A percentile compares a stretch with the other conserved stretches of the same genome.
Evolutionary conservation across 2,888 invertebrate species (phyloP).

Genomic region (Oxycera nigricornis): DNA sequence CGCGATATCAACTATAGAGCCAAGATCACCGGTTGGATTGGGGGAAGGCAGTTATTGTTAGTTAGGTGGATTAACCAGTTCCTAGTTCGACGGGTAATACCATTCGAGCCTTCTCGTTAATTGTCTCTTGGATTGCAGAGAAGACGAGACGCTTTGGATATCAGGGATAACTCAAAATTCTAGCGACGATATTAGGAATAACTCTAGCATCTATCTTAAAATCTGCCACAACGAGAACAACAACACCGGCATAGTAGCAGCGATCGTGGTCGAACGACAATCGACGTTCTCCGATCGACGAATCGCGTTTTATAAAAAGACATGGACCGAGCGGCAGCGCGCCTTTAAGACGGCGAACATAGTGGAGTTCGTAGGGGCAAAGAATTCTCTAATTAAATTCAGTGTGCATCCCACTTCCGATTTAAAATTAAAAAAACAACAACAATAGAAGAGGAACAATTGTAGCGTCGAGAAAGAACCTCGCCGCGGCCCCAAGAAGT

Average conservation of each 20-base stretch:
- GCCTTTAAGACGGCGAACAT: background rate
- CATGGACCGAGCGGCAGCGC: background rate
- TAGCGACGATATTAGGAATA: background rate
- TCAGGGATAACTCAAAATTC: too few species aligned
- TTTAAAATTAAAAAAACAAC: slow-evolving; percentile 26
- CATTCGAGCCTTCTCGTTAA: too few species aligned
- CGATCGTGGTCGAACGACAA: background rate
- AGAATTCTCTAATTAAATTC: slow-evolving; percentile 36
- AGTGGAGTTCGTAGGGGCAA: slow-evolving; percentile 21
- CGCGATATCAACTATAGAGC: too few species aligned
- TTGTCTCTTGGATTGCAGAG: too few species aligned
- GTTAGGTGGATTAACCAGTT: too few species aligned
- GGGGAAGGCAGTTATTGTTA: too few species aligned
- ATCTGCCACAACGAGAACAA: background rate
- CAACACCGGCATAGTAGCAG: slow-evolving; percentile 4
- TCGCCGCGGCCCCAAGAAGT: background rate
- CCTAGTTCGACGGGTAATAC: too few species aligned
- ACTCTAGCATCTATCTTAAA: background rate
- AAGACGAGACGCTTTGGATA: too few species aligned
- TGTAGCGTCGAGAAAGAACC: background rate
- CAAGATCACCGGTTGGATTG: too few species aligned
- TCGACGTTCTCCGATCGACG: slow-evolving; percentile 17
- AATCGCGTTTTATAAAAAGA: slow-evolving; percentile 26
- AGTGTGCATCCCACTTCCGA: slow-evolving; percentile 42
- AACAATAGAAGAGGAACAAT: background rate